A percentile compares a stretch with the other conserved stretches of the same genome.
Evolutionary conservation across 1,140 invertebrate genomes (phyloP).

Genomic region (Sminthurinus signatus): DNA sequence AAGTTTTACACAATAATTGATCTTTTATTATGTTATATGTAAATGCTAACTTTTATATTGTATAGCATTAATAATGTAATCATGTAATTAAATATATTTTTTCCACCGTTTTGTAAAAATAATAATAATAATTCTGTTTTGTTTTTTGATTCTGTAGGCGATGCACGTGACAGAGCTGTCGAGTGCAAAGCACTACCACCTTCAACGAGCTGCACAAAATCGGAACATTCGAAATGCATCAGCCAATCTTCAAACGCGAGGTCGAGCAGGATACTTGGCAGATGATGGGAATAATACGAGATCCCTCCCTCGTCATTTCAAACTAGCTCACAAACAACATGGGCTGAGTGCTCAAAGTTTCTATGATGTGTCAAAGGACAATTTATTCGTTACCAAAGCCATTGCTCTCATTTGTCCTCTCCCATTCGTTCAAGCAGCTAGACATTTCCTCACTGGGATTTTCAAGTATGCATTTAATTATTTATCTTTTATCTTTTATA

Average conservation of each 20-base stretch:
- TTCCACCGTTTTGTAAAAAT: too few relatives aligned
- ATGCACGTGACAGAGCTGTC: constrained; percentile 88
- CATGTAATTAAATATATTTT: too few relatives aligned
- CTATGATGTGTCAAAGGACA: constrained; percentile 89
- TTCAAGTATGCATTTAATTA: constrained; percentile 58
- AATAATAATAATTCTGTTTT: constrained; percentile 6
- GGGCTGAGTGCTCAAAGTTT: constrained; percentile 60
- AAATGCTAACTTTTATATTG: too few relatives aligned
- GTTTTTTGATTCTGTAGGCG: constrained; percentile 53
- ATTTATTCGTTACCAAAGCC: constrained; percentile 89
- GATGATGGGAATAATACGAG: constrained; percentile 59
- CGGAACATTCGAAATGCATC: constrained; percentile 33
- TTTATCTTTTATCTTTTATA: neutral
- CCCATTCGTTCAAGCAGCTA: constrained; percentile 77
- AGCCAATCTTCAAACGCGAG: constrained; percentile 16
- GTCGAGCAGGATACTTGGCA: constrained; percentile 24
- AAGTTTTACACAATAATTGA: too few relatives aligned
- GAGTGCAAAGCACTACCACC: constrained; percentile 47
- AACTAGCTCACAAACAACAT: constrained; percentile 65
- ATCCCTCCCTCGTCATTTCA: constrained; percentile 79
- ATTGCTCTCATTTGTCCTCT: constrained; percentile 85
- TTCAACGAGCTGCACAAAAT: constrained; percentile 28
- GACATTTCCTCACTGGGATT: constrained; percentile 76
- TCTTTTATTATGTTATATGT: too few relatives aligned
- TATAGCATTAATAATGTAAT: too few relatives aligned